These are phyloP conservation scores for Lutraria lutraria DNA, from an alignment of 2,888 invertebrate genomes.

Conservation along the genomic window DNA sequence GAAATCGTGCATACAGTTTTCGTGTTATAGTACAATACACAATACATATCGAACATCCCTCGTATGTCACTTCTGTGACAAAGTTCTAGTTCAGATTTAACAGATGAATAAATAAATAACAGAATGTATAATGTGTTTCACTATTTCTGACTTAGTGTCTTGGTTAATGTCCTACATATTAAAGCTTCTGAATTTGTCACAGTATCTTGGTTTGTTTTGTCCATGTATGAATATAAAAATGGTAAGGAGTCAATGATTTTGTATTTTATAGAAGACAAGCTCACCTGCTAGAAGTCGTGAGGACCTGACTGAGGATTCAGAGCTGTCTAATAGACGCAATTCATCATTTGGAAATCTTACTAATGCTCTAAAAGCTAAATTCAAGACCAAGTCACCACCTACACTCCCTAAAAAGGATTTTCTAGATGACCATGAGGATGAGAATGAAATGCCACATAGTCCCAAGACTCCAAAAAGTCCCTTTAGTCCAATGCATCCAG, in stretches of 20 bases:
- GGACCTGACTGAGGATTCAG: conserved; percentile 44
- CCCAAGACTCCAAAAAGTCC: not conserved
- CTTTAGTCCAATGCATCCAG: not conserved
- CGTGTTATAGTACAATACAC: too few relatives aligned
- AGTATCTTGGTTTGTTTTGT: too few relatives aligned
- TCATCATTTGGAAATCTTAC: conserved; percentile 61
- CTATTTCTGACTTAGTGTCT: too few relatives aligned
- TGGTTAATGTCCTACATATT: too few relatives aligned
- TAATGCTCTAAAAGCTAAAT: conserved; percentile 62
- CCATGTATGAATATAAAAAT: too few relatives aligned
- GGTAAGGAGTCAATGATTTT: not conserved
- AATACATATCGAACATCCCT: too few relatives aligned
- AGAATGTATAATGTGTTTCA: too few relatives aligned
- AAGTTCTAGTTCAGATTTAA: too few relatives aligned
- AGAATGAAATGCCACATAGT: not conserved
- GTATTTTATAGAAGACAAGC: conserved; percentile 32
- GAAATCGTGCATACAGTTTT: too few relatives aligned
- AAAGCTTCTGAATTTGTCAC: too few relatives aligned
- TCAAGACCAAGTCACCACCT: conserved; percentile 52
- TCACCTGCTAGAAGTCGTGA: conserved; percentile 41
- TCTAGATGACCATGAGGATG: conserved; percentile 32
- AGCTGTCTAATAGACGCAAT: not conserved
- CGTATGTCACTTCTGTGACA: too few relatives aligned
- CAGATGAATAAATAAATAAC: too few relatives aligned
- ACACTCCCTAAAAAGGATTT: conserved; percentile 66